Percentiles rank a stretch among this genome's conserved stretches.
phyloP scores from a whole-genome alignment of 2,888 invertebrate genomes.

The Galerucella nymphaeae region DNA sequence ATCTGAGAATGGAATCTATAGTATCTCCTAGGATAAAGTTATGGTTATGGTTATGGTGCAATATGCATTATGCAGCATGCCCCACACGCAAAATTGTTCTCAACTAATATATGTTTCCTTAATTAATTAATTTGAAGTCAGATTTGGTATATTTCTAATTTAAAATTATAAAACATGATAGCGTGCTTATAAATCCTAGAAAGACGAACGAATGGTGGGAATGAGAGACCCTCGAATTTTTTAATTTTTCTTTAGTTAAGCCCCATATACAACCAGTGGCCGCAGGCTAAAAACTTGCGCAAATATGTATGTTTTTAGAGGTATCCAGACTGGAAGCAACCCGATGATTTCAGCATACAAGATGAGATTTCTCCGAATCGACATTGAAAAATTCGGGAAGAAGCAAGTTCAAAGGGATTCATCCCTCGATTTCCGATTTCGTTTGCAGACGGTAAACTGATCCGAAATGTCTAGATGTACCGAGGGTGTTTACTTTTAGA shows the following conservation, averaged over 20 bases:
- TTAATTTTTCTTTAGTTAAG: conserved; percentile 1
- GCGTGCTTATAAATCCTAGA: background rate
- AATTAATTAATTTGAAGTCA: too few species aligned
- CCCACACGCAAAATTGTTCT: too few species aligned
- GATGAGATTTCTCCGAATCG: conserved; percentile 9
- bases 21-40: too few species aligned
- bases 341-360: conserved; percentile 9
- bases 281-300: background rate
- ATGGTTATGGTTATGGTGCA: too few species aligned
- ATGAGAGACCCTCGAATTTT: background rate
- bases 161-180: background rate
- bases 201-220: background rate
- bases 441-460: conserved; percentile 11
- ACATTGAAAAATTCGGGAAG: background rate
- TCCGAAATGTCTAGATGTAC: conserved; percentile 2
- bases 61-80: too few species aligned
- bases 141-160: background rate
- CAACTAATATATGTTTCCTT: too few species aligned
- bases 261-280: background rate
- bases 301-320: background rate
- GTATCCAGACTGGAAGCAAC: conserved; percentile 1
- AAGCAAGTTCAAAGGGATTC: conserved; percentile 3
- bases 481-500: conserved; percentile 1
- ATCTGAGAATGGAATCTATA: too few species aligned
- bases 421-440: conserved; percentile 7